These are phyloP conservation scores for Cydia splendana DNA, from an alignment of 1,140 invertebrate genomes.

Conservation along the genomic window DNA sequence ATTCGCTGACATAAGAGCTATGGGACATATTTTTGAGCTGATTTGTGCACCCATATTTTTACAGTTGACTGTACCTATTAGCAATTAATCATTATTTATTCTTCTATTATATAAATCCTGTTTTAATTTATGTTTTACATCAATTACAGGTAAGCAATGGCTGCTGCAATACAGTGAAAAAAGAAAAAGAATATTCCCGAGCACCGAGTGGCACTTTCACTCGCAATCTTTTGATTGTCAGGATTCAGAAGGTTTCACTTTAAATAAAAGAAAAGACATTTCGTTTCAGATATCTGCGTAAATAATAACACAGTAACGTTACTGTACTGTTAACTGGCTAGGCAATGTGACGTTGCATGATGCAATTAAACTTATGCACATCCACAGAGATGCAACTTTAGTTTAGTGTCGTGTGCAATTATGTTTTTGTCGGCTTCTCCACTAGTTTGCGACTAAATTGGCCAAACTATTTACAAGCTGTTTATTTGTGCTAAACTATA, in stretches of 20 bases:
- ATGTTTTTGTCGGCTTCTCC: slow-evolving; percentile 12
- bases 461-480: not conserved
- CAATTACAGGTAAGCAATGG: slow-evolving; percentile 2
- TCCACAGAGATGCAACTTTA: slow-evolving; percentile 7
- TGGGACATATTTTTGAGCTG: too few relatives aligned
- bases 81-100: not conserved
- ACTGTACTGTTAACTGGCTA: not conserved
- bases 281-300: not conserved
- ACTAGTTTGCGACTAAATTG: not conserved
- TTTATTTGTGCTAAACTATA: not conserved
- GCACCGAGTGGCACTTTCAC: too few relatives aligned
- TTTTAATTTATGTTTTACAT: not conserved
- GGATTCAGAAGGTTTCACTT: too few relatives aligned
- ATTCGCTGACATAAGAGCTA: too few relatives aligned
- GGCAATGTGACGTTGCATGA: not conserved
- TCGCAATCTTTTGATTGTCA: too few relatives aligned
- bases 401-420: slow-evolving; percentile 17
- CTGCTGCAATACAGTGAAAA: not conserved
- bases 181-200: too few relatives aligned
- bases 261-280: too few relatives aligned
- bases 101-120: not conserved
- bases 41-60: too few relatives aligned
- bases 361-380: slow-evolving; percentile 17
- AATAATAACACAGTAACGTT: not conserved
- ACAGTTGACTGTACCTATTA: not conserved